Evolutionary conservation across 2,797 vertebrate genomes (phyloP), one percentile per base, ranked within the genome.

Genomic region (Lemur catta): DNA sequence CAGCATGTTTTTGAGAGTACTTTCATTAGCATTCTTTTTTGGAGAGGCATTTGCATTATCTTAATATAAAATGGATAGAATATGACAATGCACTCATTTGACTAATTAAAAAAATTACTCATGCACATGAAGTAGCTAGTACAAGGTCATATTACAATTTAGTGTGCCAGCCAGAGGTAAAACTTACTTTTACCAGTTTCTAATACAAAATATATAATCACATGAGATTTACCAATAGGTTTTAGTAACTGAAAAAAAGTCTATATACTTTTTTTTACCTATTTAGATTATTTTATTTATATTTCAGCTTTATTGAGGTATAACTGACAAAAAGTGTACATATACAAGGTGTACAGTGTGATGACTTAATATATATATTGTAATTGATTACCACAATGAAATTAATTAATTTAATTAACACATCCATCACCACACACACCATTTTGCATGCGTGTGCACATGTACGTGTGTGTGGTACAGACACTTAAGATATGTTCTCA

Each of bases 11-110:
- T 28, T 63, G 28, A 55, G 28, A 38, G 0, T 35, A 6, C 7
- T 22, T 69, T 71, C 14, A 78, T 38, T 71, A 72, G 18, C 10
- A 67, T 41, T 89, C 33, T 61, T 4, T 71, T 90, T 59, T 75
- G 15, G 43, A 72, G 24, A 61, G 10, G 0, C 9, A 46, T 93
- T 41, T 89, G 1, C 4, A 72, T 59, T 78, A 6, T 76, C 14
- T 84, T 74, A 93, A 57, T n/a, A 59, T 72, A 55, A 85, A 89
- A 89, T 61, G 18, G 89, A 52, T 85, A 59, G 48, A 59, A 52
- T 61, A 74, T 61, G 30, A 82, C 35, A 26, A 6, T 72, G 30
- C 48, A 63, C 10, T 85, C 20, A 72, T n/a, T 81, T 26, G 28
- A 7, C n/a, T 90, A 35, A 79, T 87, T 82, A 20, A 85, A 86